Conservation (phyloP, 1,140 invertebrate species). For the Bombus fervidus region DNA sequence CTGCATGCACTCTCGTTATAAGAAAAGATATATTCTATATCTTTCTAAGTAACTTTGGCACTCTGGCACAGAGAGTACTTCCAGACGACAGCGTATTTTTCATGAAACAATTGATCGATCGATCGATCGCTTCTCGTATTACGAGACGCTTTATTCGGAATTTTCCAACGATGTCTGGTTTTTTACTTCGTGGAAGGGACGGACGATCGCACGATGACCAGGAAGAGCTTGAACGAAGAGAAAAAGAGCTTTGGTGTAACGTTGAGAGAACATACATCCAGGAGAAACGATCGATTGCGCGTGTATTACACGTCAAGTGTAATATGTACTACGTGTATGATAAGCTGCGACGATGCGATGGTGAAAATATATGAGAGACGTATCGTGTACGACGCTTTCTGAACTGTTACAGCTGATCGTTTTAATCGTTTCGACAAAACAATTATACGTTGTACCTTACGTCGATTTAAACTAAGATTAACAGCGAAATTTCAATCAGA, state of each 20-base stretch:
- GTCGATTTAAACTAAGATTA: slow-evolving; percentile 7
- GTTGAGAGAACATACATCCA: too few species aligned
- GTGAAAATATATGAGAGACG: background rate
- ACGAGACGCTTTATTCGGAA: background rate
- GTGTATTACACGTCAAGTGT: background rate
- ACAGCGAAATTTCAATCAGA: background rate
- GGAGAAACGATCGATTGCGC: slow-evolving; percentile 17
- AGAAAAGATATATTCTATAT: too few species aligned
- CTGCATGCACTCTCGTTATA: too few species aligned
- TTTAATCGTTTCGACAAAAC: slow-evolving; percentile 12
- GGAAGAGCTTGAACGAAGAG: background rate
- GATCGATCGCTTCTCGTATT: background rate
- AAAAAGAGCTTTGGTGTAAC: background rate
- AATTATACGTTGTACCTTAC: background rate
- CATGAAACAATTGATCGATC: too few species aligned
- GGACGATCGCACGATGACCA: background rate
- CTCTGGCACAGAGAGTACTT: too few species aligned
- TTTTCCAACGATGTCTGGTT: background rate
- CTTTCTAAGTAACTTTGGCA: too few species aligned
- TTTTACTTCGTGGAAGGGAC: background rate
- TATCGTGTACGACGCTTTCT: slow-evolving; percentile 10
- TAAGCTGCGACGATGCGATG: background rate
- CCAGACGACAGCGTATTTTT: too few species aligned
- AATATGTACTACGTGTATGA: slow-evolving; percentile 16
- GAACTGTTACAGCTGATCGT: background rate